A percentile compares a stretch with the other conserved stretches of the same genome.
These are phyloP conservation scores for Rhinogobius similis DNA, from an alignment of 2,113 vertebrate species.

Conservation along the genomic window DNA sequence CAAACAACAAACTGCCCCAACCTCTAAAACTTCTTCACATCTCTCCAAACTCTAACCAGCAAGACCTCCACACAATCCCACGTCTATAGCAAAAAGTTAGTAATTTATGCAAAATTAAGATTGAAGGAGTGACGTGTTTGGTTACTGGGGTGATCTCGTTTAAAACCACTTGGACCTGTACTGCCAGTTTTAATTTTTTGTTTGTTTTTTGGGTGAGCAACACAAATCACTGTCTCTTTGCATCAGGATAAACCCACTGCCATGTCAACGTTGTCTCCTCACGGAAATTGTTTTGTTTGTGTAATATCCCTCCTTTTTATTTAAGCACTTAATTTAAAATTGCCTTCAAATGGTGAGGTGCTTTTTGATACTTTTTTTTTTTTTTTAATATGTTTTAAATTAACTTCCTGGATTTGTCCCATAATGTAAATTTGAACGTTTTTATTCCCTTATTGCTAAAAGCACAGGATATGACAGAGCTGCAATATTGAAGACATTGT, in stretches of 20 bases:
- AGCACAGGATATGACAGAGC: background rate
- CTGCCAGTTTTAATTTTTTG: constrained; percentile 13
- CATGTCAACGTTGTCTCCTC: constrained; percentile 4
- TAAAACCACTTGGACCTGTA: constrained; percentile 52
- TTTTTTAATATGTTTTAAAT: constrained; percentile 18
- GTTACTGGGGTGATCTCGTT: constrained; percentile 3
- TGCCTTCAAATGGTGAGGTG: constrained; percentile 40
- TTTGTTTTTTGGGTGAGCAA: background rate
- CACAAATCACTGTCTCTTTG: constrained; percentile 10
- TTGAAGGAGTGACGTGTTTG: background rate
- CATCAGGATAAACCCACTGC: constrained; percentile 26
- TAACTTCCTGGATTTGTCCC: background rate
- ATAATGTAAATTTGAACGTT: constrained; percentile 16
- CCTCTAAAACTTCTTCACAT: background rate
- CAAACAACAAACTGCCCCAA: constrained; percentile 30
- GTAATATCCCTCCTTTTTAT: constrained; percentile 20
- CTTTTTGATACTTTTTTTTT: constrained; percentile 31
- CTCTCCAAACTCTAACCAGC: background rate
- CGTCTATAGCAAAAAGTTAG: constrained; percentile 23
- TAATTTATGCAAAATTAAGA: constrained; percentile 55
- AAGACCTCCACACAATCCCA: background rate
- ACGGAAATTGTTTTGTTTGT: constrained; percentile 8
- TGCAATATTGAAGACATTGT: constrained; percentile 17
- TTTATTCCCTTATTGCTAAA: background rate
- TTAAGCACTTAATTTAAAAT: constrained; percentile 60